phyloP scores from a whole-genome alignment of 2,113 vertebrate genomes.

The Myxocyprinus asiaticus region DNA sequence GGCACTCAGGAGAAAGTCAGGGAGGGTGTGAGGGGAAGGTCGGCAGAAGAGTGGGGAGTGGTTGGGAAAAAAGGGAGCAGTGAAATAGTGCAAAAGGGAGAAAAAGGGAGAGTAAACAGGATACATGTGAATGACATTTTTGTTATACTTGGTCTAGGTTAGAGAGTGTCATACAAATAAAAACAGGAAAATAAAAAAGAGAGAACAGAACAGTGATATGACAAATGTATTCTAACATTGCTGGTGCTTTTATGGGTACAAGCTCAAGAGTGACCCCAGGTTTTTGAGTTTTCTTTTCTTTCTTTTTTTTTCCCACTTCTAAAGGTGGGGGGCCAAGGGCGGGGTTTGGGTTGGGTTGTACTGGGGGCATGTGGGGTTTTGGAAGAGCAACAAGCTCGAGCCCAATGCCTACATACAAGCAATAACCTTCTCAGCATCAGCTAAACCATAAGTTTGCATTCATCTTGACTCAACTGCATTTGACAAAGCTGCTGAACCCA shows the following conservation, averaged over 20 bases:
- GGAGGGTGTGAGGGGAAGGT: constrained; percentile 65
- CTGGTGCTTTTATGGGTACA: constrained; percentile 76
- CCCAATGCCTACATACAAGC: constrained; percentile 70
- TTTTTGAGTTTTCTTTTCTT: not conserved
- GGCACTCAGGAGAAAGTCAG: constrained; percentile 78
- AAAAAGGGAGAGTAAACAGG: constrained; percentile 74
- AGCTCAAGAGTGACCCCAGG: constrained; percentile 52
- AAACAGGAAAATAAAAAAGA: constrained; percentile 65
- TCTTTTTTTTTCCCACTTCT: not conserved
- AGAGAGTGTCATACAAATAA: constrained; percentile 69
- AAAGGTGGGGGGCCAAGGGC: not conserved
- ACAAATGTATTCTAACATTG: constrained; percentile 80
- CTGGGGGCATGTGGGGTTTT: not conserved
- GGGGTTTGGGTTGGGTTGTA: constrained; percentile 36
- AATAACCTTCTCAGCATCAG: constrained; percentile 65
- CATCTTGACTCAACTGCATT: constrained; percentile 54
- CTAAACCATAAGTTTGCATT: constrained; percentile 64
- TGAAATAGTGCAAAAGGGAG: constrained; percentile 64
- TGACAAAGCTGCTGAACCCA: constrained; percentile 50
- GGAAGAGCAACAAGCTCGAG: constrained; percentile 59
- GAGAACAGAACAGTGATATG: constrained; percentile 77
- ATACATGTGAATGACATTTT: constrained; percentile 80
- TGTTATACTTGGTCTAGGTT: constrained; percentile 79
- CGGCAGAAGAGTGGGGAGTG: constrained; percentile 60
- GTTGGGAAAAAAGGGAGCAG: constrained; percentile 63